A percentile compares a stretch with the other conserved stretches of the same genome.
These are phyloP conservation scores for Blastobasis lacticolella DNA, from an alignment of 2,888 invertebrate genomes.

Conservation along the genomic window DNA sequence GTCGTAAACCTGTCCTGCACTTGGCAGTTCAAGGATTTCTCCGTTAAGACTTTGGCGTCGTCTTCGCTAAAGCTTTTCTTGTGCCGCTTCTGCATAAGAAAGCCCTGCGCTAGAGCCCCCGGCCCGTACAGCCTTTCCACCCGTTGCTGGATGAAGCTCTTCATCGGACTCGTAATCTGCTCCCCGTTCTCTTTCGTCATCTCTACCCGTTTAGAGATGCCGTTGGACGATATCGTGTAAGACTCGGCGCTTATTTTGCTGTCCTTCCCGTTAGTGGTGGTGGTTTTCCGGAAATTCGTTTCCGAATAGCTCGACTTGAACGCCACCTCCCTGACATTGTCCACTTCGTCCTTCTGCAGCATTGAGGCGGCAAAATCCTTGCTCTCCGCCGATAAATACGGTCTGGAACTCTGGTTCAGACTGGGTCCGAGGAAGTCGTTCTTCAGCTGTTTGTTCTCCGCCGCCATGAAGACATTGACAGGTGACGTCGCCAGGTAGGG, in stretches of 20 bases:
- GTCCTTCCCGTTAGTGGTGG: constrained; percentile 53
- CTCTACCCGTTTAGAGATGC: constrained; percentile 59
- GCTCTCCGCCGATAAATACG: constrained; percentile 56
- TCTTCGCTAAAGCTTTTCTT: constrained; percentile 63
- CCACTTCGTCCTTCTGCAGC: constrained; percentile 61
- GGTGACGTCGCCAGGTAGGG: constrained; percentile 57
- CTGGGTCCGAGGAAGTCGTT: constrained; percentile 66
- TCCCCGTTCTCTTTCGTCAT: constrained; percentile 68
- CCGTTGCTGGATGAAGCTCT: constrained; percentile 90
- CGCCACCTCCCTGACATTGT: constrained; percentile 52
- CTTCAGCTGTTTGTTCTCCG: constrained; percentile 63
- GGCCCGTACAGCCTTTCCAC: constrained; percentile 92
- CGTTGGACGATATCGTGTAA: constrained; percentile 65
- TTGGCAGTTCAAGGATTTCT: constrained; percentile 55
- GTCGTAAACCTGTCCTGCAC: constrained; percentile 37
- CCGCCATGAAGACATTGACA: constrained; percentile 63
- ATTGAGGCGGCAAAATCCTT: constrained; percentile 60
- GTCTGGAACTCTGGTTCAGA: constrained; percentile 56
- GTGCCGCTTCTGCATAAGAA: constrained; percentile 79
- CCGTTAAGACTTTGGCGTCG: constrained; percentile 50
- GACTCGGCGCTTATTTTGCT: constrained; percentile 46
- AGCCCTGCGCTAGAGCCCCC: constrained; percentile 88
- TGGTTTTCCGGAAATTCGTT: constrained; percentile 59
- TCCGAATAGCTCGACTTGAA: constrained; percentile 70
- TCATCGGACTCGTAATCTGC: constrained; percentile 67